These are phyloP conservation scores for Omphaloscelis lunosa DNA, from an alignment of 2,888 invertebrate genomes.

Conservation along the genomic window DNA sequence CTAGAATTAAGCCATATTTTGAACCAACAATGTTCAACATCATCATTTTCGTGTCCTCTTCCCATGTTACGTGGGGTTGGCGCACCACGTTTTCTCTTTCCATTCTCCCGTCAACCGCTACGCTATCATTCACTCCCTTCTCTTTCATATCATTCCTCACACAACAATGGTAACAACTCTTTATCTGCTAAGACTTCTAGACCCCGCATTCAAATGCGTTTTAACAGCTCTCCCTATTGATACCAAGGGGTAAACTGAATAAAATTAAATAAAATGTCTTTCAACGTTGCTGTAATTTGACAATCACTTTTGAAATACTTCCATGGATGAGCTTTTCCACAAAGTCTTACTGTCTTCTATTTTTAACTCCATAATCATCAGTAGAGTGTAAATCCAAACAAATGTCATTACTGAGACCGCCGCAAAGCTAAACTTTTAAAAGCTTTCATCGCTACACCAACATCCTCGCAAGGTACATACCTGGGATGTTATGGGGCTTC, in stretches of 20 bases:
- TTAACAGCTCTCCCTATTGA: neutral
- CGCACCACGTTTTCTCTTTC: no score
- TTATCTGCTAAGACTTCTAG: neutral
- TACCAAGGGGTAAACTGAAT: neutral
- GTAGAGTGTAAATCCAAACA: neutral
- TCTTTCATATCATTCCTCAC: no score
- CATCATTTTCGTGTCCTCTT: no score
- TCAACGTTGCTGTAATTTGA: no score
- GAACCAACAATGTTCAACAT: no score
- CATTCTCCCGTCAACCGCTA: no score
- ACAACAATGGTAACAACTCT: neutral
- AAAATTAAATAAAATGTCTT: neutral
- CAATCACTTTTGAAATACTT: neutral
- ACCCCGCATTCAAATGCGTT: neutral
- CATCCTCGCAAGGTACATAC: slow-evolving; percentile 23
- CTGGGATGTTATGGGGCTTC: no score
- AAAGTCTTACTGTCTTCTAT: neutral
- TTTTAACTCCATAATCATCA: neutral
- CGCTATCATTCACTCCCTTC: no score
- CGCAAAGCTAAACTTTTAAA: neutral
- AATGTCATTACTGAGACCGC: neutral
- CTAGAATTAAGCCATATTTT: neutral
- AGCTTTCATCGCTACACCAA: slow-evolving; percentile 29
- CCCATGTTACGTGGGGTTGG: no score
- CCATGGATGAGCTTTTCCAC: neutral